These are phyloP conservation scores for Holothuria leucospilota DNA, from an alignment of 53 echinoderm and acorn worm genomes.

Conservation along the genomic window DNA sequence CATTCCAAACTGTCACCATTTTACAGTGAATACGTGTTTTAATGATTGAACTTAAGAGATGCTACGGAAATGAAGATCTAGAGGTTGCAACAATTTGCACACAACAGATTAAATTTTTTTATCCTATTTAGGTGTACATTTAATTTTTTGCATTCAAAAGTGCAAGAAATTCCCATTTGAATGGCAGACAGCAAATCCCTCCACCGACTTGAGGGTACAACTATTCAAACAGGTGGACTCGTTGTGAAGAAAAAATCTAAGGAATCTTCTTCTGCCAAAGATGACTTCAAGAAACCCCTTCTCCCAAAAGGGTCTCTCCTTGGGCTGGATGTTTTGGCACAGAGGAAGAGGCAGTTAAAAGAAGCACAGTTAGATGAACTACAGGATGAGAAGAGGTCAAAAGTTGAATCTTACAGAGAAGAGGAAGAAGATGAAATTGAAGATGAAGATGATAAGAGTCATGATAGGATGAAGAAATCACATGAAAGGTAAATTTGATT, in stretches of 20 bases:
- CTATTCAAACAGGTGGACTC: conserved; percentile 82
- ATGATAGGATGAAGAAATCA: conserved; percentile 50
- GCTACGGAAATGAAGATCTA: too few species aligned
- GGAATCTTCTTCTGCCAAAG: conserved; percentile 5
- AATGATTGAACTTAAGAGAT: too few species aligned
- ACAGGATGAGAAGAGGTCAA: conserved; percentile 78
- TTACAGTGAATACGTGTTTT: too few species aligned
- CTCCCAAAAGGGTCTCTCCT: conserved; percentile 67
- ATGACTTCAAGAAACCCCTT: conserved; percentile 67
- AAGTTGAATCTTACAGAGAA: conserved; percentile 76
- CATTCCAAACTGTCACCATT: too few species aligned
- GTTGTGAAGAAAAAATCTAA: conserved; percentile 83
- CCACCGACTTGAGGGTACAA: conserved; percentile 85
- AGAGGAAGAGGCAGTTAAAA: conserved; percentile 78
- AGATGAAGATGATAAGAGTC: conserved; percentile 57
- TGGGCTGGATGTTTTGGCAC: conserved; percentile 87
- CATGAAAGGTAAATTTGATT: conserved; percentile 58
- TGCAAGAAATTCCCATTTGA: too few species aligned
- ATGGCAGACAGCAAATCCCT: conserved; percentile 44
- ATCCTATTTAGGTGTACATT: too few species aligned
- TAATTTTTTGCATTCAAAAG: too few species aligned
- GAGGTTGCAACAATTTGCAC: too few species aligned
- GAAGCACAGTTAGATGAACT: conserved; percentile 66
- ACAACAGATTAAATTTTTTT: too few species aligned
- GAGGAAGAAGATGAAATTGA: conserved; percentile 76